Evolutionary conservation across 1,140 invertebrate species (phyloP).

Genomic region (Cyrtorhinus lividipennis): DNA sequence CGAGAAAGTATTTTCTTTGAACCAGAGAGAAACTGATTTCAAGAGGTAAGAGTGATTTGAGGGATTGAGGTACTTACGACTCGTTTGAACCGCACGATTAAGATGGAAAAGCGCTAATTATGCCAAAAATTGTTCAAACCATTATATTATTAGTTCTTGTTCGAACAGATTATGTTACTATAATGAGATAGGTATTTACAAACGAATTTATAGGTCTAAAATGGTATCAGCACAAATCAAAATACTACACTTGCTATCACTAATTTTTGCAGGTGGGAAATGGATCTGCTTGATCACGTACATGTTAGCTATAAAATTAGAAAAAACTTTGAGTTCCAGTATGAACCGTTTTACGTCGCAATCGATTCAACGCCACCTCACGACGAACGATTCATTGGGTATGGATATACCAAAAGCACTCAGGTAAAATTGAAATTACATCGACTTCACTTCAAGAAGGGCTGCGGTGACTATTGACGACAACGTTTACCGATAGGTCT

Average conservation of each 20-base stretch:
- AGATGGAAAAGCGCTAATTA: background rate
- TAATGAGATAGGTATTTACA: no score
- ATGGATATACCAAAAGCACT: conserved; percentile 87
- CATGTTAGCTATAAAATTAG: conserved; percentile 71
- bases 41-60: conserved; percentile 49
- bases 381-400: conserved; percentile 85
- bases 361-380: conserved; percentile 65
- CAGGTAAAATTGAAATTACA: conserved; percentile 45
- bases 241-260: background rate
- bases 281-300: conserved; percentile 34
- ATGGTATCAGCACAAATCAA: background rate
- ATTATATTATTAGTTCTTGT: no score
- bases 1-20: conserved; percentile 79
- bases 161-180: no score
- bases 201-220: background rate
- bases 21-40: conserved; percentile 84
- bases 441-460: background rate
- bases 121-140: background rate
- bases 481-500: conserved; percentile 45
- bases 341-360: conserved; percentile 87
- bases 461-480: background rate
- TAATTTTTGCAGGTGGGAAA: conserved; percentile 33
- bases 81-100: background rate
- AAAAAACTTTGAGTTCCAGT: conserved; percentile 72
- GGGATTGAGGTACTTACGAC: no score